A percentile compares a stretch with the other conserved stretches of the same genome.
Conservation (phyloP, 2,113 vertebrate species). For the Anolis carolinensis region DNA sequence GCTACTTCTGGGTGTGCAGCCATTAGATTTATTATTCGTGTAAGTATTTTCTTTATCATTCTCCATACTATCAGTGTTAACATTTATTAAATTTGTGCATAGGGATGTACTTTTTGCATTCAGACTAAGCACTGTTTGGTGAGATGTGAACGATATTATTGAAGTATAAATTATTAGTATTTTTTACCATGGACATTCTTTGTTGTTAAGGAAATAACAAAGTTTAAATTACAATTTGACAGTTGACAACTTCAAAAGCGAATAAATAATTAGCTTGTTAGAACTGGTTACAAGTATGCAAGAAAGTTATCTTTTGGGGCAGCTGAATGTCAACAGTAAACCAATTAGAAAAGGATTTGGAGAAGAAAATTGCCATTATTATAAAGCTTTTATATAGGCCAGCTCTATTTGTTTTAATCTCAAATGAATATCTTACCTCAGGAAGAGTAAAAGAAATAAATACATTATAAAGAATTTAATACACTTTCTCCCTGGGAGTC, state of each 20-base stretch:
- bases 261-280: background rate
- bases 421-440: background rate
- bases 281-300: too few species aligned
- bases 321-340: too few species aligned
- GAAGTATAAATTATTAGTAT: background rate
- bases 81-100: background rate
- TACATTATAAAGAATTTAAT: too few species aligned
- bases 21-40: slow-evolving; percentile 95
- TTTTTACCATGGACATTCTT: background rate
- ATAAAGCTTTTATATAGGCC: too few species aligned
- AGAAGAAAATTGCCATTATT: too few species aligned
- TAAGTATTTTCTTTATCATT: slow-evolving; percentile 62
- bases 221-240: background rate
- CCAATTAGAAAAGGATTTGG: too few species aligned
- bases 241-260: background rate
- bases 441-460: background rate
- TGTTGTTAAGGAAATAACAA: background rate
- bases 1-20: slow-evolving; percentile 92
- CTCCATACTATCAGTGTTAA: background rate
- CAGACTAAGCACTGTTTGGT: background rate
- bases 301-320: too few species aligned
- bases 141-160: background rate
- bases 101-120: background rate
- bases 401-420: too few species aligned
- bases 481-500: too few species aligned